Evolutionary conservation across 1,140 invertebrate species (phyloP).

Genomic region (Trichonephila clavata): DNA sequence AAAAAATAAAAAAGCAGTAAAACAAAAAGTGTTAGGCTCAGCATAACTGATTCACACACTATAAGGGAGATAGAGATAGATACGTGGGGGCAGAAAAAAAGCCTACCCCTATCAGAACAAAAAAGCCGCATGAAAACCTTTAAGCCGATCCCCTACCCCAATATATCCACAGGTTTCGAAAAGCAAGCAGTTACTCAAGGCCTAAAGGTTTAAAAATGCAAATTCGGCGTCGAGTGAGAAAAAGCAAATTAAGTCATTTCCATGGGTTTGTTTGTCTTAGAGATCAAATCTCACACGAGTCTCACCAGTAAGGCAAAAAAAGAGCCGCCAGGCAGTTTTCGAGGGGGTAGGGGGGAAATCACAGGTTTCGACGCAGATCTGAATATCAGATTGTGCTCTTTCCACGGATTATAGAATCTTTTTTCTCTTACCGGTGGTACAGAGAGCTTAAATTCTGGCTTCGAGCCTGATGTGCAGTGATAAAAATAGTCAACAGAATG

Average conservation of each 20-base stretch:
- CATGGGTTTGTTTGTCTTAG: constrained; percentile 75
- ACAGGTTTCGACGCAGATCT: constrained; percentile 58
- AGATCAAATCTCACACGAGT: constrained; percentile 68
- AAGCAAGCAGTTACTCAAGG: constrained; percentile 75
- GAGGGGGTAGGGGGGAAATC: neutral
- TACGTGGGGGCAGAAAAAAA: neutral
- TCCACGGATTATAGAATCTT: constrained; percentile 52
- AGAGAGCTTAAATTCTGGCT: constrained; percentile 70
- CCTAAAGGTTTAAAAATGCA: constrained; percentile 76
- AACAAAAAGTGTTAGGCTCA: constrained; percentile 41
- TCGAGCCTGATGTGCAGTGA: constrained; percentile 63
- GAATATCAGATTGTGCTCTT: constrained; percentile 76
- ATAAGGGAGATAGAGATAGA: constrained; percentile 5
- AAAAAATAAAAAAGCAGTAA: neutral
- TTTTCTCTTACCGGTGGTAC: constrained; percentile 50
- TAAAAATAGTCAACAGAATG: constrained; percentile 69
- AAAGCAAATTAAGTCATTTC: constrained; percentile 77
- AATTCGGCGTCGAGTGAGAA: constrained; percentile 60
- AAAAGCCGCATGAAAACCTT: constrained; percentile 54
- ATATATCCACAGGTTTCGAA: constrained; percentile 74
- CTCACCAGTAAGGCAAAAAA: constrained; percentile 37
- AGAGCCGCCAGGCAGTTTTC: neutral
- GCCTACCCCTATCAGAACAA: constrained; percentile 21
- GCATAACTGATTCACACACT: constrained; percentile 51
- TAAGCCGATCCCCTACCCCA: constrained; percentile 65